These are phyloP conservation scores for Tipula lateralis DNA, from an alignment of 2,888 invertebrate species.

Conservation along the genomic window DNA sequence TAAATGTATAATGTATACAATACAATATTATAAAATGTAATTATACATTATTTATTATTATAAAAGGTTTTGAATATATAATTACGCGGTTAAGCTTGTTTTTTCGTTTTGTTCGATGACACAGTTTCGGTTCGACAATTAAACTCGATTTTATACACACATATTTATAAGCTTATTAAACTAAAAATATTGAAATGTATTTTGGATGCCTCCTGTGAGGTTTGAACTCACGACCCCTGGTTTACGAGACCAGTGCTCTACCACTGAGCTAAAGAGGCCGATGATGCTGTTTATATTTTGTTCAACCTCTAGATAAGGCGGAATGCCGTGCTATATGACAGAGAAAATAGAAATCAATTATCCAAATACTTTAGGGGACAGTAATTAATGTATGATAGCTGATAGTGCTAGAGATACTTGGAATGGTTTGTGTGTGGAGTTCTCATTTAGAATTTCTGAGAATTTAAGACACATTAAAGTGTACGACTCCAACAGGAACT, in stretches of 20 bases:
- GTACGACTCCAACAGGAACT: too few relatives aligned
- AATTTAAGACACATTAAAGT: too few relatives aligned
- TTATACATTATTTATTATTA: background rate
- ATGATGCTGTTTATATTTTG: background rate
- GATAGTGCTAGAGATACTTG: too few relatives aligned
- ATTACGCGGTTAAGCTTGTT: background rate
- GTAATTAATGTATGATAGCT: too few relatives aligned
- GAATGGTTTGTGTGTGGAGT: too few relatives aligned
- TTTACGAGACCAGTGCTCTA: constrained; percentile 33
- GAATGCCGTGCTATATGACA: too few relatives aligned
- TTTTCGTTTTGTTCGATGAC: background rate
- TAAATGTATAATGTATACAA: background rate
- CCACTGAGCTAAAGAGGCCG: constrained; percentile 33
- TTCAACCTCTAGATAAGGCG: too few relatives aligned
- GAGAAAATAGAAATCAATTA: too few relatives aligned
- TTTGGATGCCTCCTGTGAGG: constrained; percentile 31
- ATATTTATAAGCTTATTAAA: background rate
- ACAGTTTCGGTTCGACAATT: background rate
- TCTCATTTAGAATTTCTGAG: too few relatives aligned
- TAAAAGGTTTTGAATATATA: background rate
- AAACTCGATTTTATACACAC: background rate
- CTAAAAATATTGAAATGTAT: background rate
- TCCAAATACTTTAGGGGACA: too few relatives aligned
- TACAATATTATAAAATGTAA: background rate
- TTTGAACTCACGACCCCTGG: constrained; percentile 31